phyloP scores from a whole-genome alignment of 2,113 vertebrate species.

The Donacobius atricapilla region DNA sequence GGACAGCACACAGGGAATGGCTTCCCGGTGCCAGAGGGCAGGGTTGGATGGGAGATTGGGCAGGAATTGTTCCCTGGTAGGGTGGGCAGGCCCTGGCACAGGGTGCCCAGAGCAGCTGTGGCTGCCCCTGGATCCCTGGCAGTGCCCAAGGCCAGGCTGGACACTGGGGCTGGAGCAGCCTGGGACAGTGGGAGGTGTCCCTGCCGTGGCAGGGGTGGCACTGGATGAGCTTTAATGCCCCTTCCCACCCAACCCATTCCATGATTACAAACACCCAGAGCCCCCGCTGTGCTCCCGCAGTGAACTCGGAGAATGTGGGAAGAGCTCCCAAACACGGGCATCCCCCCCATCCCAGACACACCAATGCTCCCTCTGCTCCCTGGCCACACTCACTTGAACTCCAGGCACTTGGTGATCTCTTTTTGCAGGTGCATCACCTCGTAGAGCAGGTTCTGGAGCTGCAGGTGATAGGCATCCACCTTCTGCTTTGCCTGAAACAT shows the following conservation, averaged over 20 bases:
- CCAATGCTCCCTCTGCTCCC: not conserved
- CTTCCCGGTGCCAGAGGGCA: not conserved
- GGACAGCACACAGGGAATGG: not conserved
- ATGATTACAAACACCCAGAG: not conserved
- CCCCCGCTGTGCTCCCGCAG: fast-evolving
- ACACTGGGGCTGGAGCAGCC: not conserved
- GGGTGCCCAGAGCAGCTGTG: not conserved
- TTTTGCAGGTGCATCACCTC: slow-evolving; percentile 99
- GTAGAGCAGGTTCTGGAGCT: slow-evolving; percentile 96
- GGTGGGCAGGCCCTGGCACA: not conserved
- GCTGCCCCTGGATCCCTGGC: not conserved
- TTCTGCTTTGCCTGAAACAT: slow-evolving; percentile 87
- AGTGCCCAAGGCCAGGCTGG: not conserved
- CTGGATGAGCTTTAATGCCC: fast-evolving
- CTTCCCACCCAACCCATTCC: not conserved
- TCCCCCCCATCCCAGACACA: not conserved
- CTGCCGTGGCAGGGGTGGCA: not conserved
- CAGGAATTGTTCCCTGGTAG: not conserved
- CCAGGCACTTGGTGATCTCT: slow-evolving; percentile 97
- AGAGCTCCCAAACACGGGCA: not conserved
- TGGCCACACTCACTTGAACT: slow-evolving; percentile 88
- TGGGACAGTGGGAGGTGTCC: not conserved
- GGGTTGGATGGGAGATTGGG: fast-evolving
- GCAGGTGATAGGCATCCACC: slow-evolving; percentile 93
- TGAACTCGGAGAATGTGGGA: fast-evolving